Percentiles rank a stretch among this genome's conserved stretches.
These are phyloP conservation scores for Carollia perspicillata DNA, from an alignment of 2,113 vertebrate genomes.

Conservation along the genomic window DNA sequence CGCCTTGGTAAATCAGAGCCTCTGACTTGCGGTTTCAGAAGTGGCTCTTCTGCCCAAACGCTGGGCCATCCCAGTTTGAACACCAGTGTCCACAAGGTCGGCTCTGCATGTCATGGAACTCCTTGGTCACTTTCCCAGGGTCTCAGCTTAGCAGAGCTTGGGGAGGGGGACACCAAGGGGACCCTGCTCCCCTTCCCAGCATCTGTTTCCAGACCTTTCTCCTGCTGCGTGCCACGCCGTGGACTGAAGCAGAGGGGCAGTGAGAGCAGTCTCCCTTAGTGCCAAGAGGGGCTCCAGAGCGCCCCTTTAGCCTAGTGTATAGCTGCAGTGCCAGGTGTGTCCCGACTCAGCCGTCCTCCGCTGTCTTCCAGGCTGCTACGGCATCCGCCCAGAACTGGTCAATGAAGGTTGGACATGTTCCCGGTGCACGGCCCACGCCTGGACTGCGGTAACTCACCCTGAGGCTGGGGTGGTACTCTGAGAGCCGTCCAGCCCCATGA, in stretches of 20 bases:
- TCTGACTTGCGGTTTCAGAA: not conserved
- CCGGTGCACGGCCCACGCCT: constrained; percentile 88
- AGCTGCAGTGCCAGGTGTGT: not conserved
- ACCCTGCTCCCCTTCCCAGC: not conserved
- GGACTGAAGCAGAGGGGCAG: not conserved
- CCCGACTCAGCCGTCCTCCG: fast-evolving
- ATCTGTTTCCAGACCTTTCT: not conserved
- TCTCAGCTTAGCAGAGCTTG: not conserved
- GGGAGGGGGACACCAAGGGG: not conserved
- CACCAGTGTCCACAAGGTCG: not conserved
- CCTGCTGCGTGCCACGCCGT: not conserved
- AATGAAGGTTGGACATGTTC: constrained; percentile 90
- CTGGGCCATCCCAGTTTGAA: fast-evolving
- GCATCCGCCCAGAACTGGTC: constrained; percentile 88
- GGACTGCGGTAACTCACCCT: constrained; percentile 86
- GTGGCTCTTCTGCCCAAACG: not conserved
- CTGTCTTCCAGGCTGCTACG: constrained; percentile 90
- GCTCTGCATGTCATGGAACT: fast-evolving
- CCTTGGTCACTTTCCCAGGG: not conserved
- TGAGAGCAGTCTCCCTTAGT: not conserved
- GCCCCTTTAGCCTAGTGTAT: fast-evolving
- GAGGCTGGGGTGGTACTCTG: not conserved
- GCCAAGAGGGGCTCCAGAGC: not conserved
- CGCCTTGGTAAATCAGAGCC: not conserved
- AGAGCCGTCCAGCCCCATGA: not conserved